Evolutionary conservation across 2,797 vertebrate genomes (phyloP).

Genomic region (Silurus aristotelis): DNA sequence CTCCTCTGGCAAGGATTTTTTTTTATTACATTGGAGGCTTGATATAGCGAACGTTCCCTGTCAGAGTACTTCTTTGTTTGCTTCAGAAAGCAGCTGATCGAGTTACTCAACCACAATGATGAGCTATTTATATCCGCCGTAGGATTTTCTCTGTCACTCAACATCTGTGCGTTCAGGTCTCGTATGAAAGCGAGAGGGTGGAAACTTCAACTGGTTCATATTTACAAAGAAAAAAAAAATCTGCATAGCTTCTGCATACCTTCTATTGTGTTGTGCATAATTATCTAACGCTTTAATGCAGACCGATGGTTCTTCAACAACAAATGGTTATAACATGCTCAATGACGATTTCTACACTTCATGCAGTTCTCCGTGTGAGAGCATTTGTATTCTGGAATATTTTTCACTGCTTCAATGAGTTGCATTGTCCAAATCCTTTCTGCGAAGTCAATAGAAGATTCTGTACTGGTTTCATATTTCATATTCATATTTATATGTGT

Average conservation of each 20-base stretch:
- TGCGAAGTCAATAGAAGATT: neutral
- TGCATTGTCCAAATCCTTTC: neutral
- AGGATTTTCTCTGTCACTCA: slow-evolving; percentile 49
- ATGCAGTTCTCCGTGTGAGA: neutral
- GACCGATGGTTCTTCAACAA: neutral
- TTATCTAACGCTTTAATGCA: neutral
- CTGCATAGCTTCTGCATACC: neutral
- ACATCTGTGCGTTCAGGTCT: slow-evolving; percentile 35
- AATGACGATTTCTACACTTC: neutral
- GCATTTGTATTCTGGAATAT: neutral
- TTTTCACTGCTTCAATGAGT: neutral
- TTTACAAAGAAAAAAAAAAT: slow-evolving; percentile 14
- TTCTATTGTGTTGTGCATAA: neutral
- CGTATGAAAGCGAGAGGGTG: slow-evolving; percentile 32
- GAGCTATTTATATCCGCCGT: slow-evolving; percentile 50
- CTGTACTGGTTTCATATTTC: neutral
- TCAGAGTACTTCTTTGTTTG: slow-evolving; percentile 41
- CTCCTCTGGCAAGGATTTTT: neutral
- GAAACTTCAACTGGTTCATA: slow-evolving; percentile 36
- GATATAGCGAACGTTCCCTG: neutral
- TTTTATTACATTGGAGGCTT: slow-evolving; percentile 10
- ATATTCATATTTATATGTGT: too few species aligned
- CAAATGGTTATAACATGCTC: neutral
- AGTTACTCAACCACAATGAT: slow-evolving; percentile 53
- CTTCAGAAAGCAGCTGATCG: slow-evolving; percentile 47